phyloP scores from a whole-genome alignment of 1,140 invertebrate species.

The Platorchestia sp. region DNA sequence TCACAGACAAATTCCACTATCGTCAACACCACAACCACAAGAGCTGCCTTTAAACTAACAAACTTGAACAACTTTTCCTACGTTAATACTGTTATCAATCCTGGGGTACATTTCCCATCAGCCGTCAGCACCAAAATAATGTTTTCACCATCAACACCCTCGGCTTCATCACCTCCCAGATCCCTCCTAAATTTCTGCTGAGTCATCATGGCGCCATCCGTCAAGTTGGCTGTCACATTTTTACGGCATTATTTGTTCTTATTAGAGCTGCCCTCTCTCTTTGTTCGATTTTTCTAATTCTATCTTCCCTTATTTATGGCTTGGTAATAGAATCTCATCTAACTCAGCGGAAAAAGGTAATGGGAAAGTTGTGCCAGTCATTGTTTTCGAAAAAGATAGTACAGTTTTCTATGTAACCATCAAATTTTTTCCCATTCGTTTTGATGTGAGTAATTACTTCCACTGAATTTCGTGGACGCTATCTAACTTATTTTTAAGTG shows the following conservation, averaged over 20 bases:
- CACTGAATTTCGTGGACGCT: neutral
- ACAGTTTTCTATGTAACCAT: neutral
- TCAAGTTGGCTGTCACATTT: slow-evolving; percentile 33
- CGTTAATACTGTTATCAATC: neutral
- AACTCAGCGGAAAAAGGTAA: neutral
- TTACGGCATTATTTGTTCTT: slow-evolving; percentile 49
- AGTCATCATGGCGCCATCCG: slow-evolving; percentile 48
- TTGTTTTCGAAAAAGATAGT: neutral
- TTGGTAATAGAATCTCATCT: neutral
- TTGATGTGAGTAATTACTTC: neutral
- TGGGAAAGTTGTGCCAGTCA: neutral
- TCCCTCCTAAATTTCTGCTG: slow-evolving; percentile 20
- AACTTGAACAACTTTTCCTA: neutral
- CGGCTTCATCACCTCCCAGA: neutral
- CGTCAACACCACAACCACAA: neutral
- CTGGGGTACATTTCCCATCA: neutral
- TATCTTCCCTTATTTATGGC: neutral
- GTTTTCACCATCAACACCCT: slow-evolving; percentile 6
- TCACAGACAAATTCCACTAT: neutral
- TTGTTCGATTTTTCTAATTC: slow-evolving; percentile 9
- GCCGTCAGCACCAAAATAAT: neutral
- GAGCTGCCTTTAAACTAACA: neutral
- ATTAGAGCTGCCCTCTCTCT: neutral
- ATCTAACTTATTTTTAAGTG: neutral
- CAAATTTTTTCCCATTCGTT: neutral